phyloP scores from a whole-genome alignment of 1,140 invertebrate genomes.

The Papilio polyxenes region DNA sequence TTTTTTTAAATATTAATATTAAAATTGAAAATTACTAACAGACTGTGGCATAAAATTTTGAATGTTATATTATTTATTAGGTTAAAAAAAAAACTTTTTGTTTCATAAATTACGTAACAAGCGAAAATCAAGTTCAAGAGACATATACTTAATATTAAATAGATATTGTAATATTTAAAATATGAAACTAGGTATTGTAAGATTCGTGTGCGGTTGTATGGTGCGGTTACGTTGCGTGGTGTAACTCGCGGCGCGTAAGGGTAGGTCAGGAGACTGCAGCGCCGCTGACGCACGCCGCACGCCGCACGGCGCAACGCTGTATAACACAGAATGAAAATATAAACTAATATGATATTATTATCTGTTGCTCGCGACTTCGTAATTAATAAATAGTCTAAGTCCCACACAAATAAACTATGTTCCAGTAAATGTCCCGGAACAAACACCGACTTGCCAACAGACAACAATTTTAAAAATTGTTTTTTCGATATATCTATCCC shows the following conservation, averaged over 20 bases:
- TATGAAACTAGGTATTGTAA: not conserved
- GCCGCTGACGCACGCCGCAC: conserved; percentile 21
- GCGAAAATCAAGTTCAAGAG: too few species aligned
- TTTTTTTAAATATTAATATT: not conserved
- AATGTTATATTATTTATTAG: not conserved
- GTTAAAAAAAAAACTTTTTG: too few species aligned
- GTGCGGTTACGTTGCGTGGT: not conserved
- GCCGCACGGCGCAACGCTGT: not conserved
- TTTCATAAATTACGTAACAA: too few species aligned
- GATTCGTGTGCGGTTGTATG: not conserved
- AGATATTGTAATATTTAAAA: not conserved
- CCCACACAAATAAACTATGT: too few species aligned
- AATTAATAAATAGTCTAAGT: too few species aligned
- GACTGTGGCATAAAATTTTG: not conserved
- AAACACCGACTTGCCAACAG: too few species aligned
- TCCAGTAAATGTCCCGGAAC: too few species aligned
- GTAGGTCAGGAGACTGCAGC: conserved; percentile 38
- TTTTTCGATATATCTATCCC: too few species aligned
- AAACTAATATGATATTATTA: too few species aligned
- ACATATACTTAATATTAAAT: not conserved
- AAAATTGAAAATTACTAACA: too few species aligned
- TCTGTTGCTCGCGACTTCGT: too few species aligned
- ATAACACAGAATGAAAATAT: not conserved
- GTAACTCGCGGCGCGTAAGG: conserved; percentile 26
- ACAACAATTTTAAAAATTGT: too few species aligned